These are phyloP conservation scores for Agrotis ipsilon DNA, from an alignment of 2,888 invertebrate genomes.

Conservation along the genomic window DNA sequence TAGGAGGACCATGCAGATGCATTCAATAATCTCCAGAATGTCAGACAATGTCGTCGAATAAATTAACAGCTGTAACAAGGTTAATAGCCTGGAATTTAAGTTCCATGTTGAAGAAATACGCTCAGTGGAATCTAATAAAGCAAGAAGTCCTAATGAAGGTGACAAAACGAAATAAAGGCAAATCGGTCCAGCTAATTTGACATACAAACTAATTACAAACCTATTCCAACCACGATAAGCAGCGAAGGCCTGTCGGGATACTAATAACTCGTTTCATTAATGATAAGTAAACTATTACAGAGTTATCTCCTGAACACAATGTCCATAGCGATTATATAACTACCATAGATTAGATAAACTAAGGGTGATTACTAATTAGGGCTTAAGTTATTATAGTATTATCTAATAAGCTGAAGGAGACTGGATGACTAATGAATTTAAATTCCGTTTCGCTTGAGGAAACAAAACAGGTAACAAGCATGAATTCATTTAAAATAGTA, in stretches of 20 bases:
- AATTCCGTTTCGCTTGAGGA: slow-evolving; percentile 40
- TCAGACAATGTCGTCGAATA: slow-evolving; percentile 53
- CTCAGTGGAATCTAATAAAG: slow-evolving; percentile 1
- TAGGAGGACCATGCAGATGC: slow-evolving; percentile 1
- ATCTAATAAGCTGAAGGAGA: slow-evolving; percentile 9
- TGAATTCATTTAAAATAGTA: slow-evolving; percentile 33
- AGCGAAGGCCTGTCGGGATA: slow-evolving; percentile 51
- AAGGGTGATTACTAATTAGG: slow-evolving; percentile 11
- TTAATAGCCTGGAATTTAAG: slow-evolving; percentile 36
- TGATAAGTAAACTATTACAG: slow-evolving; percentile 47
- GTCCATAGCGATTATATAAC: slow-evolving; percentile 18
- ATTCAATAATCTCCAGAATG: slow-evolving; percentile 38
- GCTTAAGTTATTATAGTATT: slow-evolving; percentile 9
- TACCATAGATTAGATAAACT: slow-evolving; percentile 14
- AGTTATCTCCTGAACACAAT: slow-evolving; percentile 31
- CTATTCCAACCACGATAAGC: slow-evolving; percentile 63
- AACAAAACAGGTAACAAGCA: slow-evolving; percentile 27
- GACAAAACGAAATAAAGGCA: slow-evolving; percentile 29
- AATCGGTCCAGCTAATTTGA: slow-evolving; percentile 68
- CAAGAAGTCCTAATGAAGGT: slow-evolving; percentile 22
- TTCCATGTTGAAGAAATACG: slow-evolving; percentile 17
- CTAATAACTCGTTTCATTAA: slow-evolving; percentile 54
- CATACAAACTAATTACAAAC: slow-evolving; percentile 68
- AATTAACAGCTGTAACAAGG: slow-evolving; percentile 40
- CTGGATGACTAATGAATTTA: slow-evolving; percentile 33